A percentile compares a stretch with the other conserved stretches of the same genome.
These are phyloP conservation scores for Reticulitermes lucifugus DNA, from an alignment of 2,888 invertebrate genomes.

Conservation along the genomic window DNA sequence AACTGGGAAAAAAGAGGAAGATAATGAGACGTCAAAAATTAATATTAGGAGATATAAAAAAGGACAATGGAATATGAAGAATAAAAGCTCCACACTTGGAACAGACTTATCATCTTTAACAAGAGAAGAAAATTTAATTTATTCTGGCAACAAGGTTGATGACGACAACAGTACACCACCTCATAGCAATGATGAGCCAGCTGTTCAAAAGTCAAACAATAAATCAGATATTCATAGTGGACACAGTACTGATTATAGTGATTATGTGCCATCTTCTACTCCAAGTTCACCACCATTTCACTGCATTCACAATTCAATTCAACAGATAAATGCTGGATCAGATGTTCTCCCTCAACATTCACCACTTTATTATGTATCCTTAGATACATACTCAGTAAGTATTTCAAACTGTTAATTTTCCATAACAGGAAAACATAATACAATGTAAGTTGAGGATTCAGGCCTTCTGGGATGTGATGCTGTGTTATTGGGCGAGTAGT, in stretches of 20 bases:
- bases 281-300: too few species aligned
- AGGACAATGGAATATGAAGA: neutral
- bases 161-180: too few species aligned
- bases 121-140: neutral
- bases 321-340: neutral
- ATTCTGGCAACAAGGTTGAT: neutral
- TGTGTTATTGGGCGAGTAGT: too few species aligned
- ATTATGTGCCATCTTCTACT: neutral
- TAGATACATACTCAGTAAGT: conserved; percentile 25
- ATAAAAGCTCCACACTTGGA: neutral
- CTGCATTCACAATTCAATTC: neutral
- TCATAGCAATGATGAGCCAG: too few species aligned
- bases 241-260: too few species aligned
- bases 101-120: neutral
- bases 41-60: neutral
- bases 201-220: too few species aligned
- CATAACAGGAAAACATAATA: neutral
- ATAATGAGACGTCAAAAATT: neutral
- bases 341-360: neutral
- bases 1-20: neutral
- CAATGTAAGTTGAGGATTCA: neutral
- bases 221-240: too few species aligned
- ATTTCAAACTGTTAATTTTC: neutral
- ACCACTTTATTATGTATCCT: neutral
- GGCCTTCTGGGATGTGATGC: too few species aligned